These are phyloP conservation scores for Anguilla obscura DNA, from an alignment of 2,797 vertebrate genomes.

Conservation along the genomic window DNA sequence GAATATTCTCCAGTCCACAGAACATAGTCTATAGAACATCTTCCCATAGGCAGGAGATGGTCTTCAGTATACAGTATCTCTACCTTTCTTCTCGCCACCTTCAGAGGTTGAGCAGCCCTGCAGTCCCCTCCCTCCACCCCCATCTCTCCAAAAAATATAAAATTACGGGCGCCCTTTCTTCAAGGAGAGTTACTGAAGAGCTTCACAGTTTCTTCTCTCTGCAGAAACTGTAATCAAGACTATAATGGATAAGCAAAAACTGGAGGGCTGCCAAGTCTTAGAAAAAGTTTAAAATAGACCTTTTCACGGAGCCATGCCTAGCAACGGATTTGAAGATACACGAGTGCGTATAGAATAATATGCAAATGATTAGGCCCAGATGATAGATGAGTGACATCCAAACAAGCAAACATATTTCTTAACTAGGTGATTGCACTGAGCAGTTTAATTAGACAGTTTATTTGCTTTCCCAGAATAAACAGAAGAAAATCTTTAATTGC, in stretches of 20 bases:
- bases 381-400: conserved; percentile 25
- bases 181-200: conserved; percentile 16
- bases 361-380: conserved; percentile 18
- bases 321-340: conserved; percentile 14
- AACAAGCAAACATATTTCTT: conserved; percentile 24
- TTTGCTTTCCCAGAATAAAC: conserved; percentile 25
- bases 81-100: background rate
- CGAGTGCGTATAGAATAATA: conserved; percentile 10
- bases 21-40: too few species aligned
- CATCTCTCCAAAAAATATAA: background rate
- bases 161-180: background rate
- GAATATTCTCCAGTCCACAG: background rate
- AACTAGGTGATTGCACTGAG: conserved; percentile 23
- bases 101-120: background rate
- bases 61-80: background rate
- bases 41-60: background rate
- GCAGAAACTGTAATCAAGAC: conserved; percentile 20
- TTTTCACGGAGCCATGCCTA: conserved; percentile 7
- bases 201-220: background rate
- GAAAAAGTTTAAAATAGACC: conserved; percentile 17
- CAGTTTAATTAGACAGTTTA: conserved; percentile 24
- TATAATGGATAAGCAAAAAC: conserved; percentile 20
- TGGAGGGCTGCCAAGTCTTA: conserved; percentile 9
- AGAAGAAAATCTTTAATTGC: conserved; percentile 23
- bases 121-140: background rate